Base-by-base conservation (phyloP, 2,797 vertebrate genomes). In the Pseudochaenichthys georgianus region DNA sequence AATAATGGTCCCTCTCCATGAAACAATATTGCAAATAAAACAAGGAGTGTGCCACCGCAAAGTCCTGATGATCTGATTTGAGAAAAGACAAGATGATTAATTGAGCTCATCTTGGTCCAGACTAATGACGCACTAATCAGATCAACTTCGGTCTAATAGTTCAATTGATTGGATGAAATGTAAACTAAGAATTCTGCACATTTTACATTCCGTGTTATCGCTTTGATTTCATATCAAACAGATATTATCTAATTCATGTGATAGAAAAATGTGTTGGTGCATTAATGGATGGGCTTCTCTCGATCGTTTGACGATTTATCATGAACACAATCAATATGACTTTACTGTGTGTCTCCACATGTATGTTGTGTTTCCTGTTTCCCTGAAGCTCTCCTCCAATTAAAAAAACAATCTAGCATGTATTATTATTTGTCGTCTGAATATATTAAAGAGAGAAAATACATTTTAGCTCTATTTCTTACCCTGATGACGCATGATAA, bases 271-370 rank as follows among this genome's bases (percentile, higher is more conserved):
- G 1, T 31, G 12, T 4, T 3, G 21, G 41, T 64, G 41, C 8
- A 9, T 45, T 52, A 3, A 31, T 43, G 31, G 38, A 53, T 4
- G 41, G 81, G 55, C 42, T 48, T 60, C 52, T 34, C 11, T 23
- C 38, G 45, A 38, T 9, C 66, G 53, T 67, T 78, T 68, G 47
- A 64, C 38, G 57, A 75, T 90, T 90, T 75, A 42, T 89, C 76
- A 82, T 48, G 34, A 73, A 59, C 42, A 78, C 64, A 83, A 90
- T 90, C 88, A 65, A 91, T 91, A 85, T 6, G 13, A 88, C 73
- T 46, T 65, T 66, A 68, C 38, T 76, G 17, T 70, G 64, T 62
- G 38, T 72, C 45, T 77, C 60, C 53, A 48, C 41, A 31, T 74
- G 69, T 34, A 23, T 76, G 54, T 43, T 70, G 62, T 60, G 34